phyloP scores from a whole-genome alignment of 2,888 invertebrate species.

The Melikaiella ostensackeni region DNA sequence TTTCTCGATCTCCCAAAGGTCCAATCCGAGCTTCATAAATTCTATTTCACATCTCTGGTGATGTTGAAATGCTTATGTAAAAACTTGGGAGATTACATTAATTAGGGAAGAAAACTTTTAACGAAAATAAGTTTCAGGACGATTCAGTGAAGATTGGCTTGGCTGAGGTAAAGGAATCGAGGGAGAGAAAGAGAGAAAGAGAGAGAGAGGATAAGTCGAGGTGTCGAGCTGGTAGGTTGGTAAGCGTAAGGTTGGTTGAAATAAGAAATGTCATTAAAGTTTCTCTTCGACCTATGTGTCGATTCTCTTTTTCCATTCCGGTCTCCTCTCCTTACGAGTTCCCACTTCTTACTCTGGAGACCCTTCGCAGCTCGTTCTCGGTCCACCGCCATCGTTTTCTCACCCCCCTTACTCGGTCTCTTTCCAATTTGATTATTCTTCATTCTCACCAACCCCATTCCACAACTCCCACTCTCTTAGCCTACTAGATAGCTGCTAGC shows the following conservation, averaged over 20 bases:
- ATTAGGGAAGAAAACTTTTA: conserved; percentile 48
- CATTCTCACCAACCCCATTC: neutral
- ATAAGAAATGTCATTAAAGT: conserved; percentile 51
- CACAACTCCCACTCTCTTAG: conserved; percentile 23
- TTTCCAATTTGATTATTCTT: conserved; percentile 24
- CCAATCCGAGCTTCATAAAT: neutral
- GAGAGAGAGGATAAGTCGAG: conserved; percentile 46
- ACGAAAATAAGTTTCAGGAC: conserved; percentile 34
- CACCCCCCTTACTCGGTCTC: conserved; percentile 26
- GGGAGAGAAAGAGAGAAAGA: conserved; percentile 16
- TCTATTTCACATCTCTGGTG: neutral
- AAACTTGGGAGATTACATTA: conserved; percentile 51
- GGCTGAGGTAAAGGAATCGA: conserved; percentile 27
- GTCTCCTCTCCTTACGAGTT: conserved; percentile 14
- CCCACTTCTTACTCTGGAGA: conserved; percentile 2
- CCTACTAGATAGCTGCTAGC: conserved; percentile 44
- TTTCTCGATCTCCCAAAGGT: neutral
- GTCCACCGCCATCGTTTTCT: conserved; percentile 40
- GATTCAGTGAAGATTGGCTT: conserved; percentile 35
- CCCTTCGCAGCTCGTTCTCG: conserved; percentile 14
- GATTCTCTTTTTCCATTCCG: conserved; percentile 44
- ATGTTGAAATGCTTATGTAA: conserved; percentile 11
- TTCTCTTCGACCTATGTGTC: conserved; percentile 45
- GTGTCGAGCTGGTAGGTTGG: conserved; percentile 49
- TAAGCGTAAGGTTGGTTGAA: conserved; percentile 45